Percentiles rank a stretch among this genome's conserved stretches.
These are phyloP conservation scores for Callyntrura sp. DNA, from an alignment of 2,888 invertebrate genomes.

Conservation along the genomic window DNA sequence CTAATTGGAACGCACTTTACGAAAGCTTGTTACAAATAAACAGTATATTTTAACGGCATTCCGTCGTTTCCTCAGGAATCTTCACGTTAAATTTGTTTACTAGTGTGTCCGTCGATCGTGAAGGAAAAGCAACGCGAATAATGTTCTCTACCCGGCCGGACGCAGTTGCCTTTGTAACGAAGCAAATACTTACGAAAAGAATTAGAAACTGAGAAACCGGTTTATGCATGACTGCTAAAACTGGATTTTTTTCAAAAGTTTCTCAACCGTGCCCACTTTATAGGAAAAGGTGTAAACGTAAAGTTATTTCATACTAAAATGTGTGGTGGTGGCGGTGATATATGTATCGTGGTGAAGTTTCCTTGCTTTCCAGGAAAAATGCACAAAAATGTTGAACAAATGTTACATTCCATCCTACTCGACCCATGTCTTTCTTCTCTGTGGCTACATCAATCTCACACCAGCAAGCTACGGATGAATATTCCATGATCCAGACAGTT, in stretches of 20 bases:
- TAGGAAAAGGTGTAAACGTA: neutral
- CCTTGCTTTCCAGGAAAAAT: conserved; percentile 34
- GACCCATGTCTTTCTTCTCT: neutral
- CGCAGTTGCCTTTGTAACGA: neutral
- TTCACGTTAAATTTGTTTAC: neutral
- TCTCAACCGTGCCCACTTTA: neutral
- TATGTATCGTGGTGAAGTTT: conserved; percentile 4
- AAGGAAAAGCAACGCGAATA: conserved; percentile 19
- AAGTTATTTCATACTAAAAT: neutral
- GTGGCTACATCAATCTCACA: neutral
- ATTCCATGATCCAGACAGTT: neutral
- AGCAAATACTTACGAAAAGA: neutral
- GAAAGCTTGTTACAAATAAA: neutral
- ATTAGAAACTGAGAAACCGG: conserved; percentile 50
- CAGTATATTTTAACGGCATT: conserved; percentile 11
- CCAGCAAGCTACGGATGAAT: neutral
- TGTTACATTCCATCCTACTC: neutral
- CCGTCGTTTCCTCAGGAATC: neutral
- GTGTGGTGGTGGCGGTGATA: conserved; percentile 31
- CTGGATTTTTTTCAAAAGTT: conserved; percentile 14
- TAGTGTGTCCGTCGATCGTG: conserved; percentile 8
- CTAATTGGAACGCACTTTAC: neutral
- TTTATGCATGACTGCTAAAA: conserved; percentile 24
- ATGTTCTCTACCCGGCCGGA: conserved; percentile 7
- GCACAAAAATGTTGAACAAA: neutral